Evolutionary conservation across 2,888 invertebrate genomes (phyloP).

Genomic region (Eristalinus aeneus): DNA sequence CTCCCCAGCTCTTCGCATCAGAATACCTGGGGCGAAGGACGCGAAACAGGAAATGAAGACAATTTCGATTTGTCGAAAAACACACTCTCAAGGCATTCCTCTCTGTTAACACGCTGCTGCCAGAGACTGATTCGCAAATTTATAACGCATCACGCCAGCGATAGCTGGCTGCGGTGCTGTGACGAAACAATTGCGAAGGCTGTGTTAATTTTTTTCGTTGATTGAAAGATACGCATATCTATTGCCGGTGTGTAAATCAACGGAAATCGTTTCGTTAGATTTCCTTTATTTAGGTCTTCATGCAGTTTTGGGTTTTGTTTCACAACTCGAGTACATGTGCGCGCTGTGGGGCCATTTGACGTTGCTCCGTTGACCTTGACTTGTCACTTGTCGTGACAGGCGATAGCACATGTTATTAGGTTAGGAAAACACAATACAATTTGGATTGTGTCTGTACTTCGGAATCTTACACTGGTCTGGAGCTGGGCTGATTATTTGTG

Average conservation of each 20-base stretch:
- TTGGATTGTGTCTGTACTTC: background rate
- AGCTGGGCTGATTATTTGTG: background rate
- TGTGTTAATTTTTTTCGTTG: background rate
- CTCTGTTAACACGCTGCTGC: background rate
- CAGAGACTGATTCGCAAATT: background rate
- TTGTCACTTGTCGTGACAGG: background rate
- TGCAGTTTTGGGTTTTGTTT: background rate
- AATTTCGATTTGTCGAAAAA: background rate
- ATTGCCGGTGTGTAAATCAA: background rate
- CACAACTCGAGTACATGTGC: background rate
- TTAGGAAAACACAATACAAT: background rate
- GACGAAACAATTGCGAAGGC: background rate
- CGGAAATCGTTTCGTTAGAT: background rate
- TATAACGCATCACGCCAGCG: background rate
- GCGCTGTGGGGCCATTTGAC: background rate
- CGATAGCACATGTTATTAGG: background rate
- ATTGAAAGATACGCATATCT: conserved; percentile 28
- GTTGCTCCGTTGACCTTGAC: background rate
- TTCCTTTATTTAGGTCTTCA: background rate
- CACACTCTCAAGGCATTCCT: conserved; percentile 1
- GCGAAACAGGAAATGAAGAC: background rate
- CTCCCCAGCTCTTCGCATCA: background rate
- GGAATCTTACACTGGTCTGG: background rate
- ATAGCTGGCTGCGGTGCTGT: background rate
- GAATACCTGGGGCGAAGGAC: background rate